phyloP scores from a whole-genome alignment of 2,797 vertebrate species.

The Smutsia gigantea region DNA sequence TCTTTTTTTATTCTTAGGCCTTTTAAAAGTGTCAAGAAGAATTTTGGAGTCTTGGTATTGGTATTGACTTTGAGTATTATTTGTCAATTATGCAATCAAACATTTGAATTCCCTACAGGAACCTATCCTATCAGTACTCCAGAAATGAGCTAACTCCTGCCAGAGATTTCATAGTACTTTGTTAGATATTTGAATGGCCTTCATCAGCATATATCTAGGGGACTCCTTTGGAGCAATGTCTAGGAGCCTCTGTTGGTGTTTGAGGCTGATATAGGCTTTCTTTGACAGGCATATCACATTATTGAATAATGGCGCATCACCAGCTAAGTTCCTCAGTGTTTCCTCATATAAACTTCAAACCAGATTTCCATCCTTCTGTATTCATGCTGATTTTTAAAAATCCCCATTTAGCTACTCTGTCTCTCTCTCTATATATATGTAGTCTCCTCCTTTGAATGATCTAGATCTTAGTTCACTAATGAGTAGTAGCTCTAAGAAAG shows the following conservation, averaged over 20 bases:
- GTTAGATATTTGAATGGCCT: not conserved
- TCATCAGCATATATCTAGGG: not conserved
- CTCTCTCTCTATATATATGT: too few species aligned
- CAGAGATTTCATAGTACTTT: not conserved
- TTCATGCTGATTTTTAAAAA: conserved; percentile 16
- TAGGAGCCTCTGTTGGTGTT: not conserved
- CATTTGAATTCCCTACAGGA: conserved; percentile 34
- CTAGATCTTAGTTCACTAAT: conserved; percentile 9
- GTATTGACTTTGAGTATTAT: conserved; percentile 16
- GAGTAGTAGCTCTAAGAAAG: not conserved
- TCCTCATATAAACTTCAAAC: conserved; percentile 9
- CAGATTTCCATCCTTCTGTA: not conserved
- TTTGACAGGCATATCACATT: not conserved
- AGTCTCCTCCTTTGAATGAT: not conserved
- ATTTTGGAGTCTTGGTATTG: not conserved
- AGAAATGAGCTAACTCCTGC: not conserved
- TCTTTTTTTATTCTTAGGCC: not conserved
- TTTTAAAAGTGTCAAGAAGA: not conserved
- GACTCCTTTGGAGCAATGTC: not conserved
- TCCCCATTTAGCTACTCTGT: not conserved
- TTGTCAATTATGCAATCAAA: not conserved
- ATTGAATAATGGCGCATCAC: not conserved
- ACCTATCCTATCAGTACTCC: not conserved
- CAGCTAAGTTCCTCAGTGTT: conserved; percentile 1
- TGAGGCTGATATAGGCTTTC: not conserved